Percentiles rank a stretch among this genome's conserved stretches.
phyloP scores from a whole-genome alignment of 1,140 invertebrate genomes.

The Phthorimaea operculella region DNA sequence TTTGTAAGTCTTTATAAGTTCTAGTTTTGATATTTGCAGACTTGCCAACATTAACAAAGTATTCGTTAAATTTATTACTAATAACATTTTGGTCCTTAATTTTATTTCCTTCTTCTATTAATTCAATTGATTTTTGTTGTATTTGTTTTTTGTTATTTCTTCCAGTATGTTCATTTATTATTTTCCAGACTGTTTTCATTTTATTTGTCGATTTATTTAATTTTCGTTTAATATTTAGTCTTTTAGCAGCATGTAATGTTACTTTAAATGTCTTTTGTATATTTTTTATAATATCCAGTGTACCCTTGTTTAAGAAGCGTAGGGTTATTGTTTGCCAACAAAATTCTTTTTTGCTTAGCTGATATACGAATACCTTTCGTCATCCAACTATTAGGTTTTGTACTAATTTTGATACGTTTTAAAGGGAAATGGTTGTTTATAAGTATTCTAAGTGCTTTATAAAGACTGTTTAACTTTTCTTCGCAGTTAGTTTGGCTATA shows the following conservation, averaged over 20 bases:
- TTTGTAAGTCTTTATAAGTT: no score
- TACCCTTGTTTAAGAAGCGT: no score
- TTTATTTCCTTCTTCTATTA: not conserved
- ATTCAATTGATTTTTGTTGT: not conserved
- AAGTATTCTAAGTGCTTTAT: no score
- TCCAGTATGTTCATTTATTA: no score
- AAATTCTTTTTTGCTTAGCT: not conserved
- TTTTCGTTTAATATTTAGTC: not conserved
- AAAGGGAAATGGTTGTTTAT: constrained; percentile 4
- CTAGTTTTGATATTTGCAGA: no score
- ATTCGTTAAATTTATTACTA: no score
- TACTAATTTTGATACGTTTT: not conserved
- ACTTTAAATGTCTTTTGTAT: not conserved
- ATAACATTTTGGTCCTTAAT: no score
- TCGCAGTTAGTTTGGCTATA: not conserved
- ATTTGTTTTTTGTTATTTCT: not conserved
- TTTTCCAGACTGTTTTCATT: not conserved
- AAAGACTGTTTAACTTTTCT: not conserved
- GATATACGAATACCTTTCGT: constrained; percentile 5
- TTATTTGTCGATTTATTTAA: not conserved
- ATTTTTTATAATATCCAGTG: no score
- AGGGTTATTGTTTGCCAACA: not conserved
- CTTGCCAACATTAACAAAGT: no score
- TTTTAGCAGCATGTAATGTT: not conserved
- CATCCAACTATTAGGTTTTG: not conserved